Conservation (phyloP, 2,888 invertebrate species). For the Drosophila sordidula region DNA sequence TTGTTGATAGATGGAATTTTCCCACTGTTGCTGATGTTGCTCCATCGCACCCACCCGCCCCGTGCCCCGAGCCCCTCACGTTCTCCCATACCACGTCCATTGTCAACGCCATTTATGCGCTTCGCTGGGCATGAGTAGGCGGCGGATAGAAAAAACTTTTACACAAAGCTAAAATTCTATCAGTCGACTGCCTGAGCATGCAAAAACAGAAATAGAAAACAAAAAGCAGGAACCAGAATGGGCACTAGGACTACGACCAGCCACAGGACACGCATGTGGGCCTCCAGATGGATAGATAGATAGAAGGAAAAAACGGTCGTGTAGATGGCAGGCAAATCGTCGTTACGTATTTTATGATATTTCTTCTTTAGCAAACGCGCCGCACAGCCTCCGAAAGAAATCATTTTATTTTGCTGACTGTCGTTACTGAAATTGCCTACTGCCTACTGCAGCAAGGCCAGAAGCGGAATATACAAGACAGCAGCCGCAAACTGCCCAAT, state of each 20-base stretch:
- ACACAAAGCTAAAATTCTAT: constrained; percentile 77
- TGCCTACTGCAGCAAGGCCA: constrained; percentile 39
- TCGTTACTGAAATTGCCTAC: constrained; percentile 77
- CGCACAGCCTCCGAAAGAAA: constrained; percentile 51
- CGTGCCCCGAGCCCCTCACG: not conserved
- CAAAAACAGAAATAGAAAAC: constrained; percentile 56
- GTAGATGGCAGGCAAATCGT: constrained; percentile 68
- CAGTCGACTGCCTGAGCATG: constrained; percentile 72
- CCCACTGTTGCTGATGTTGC: constrained; percentile 36
- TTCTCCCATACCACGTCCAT: constrained; percentile 51
- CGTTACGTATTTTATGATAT: constrained; percentile 78
- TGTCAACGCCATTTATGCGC: constrained; percentile 79
- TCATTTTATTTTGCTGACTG: constrained; percentile 78
- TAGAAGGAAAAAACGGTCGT: constrained; percentile 21
- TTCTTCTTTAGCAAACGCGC: constrained; percentile 40
- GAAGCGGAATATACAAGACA: not conserved
- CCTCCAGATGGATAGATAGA: constrained; percentile 18
- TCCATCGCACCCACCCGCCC: constrained; percentile 5
- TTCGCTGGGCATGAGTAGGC: constrained; percentile 51
- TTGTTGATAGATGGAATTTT: constrained; percentile 79
- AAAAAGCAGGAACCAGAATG: constrained; percentile 34
- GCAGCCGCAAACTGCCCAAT: constrained; percentile 35
- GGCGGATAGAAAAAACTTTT: constrained; percentile 58
- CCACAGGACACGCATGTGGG: constrained; percentile 63
- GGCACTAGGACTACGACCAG: constrained; percentile 30